phyloP scores from a whole-genome alignment of 2,113 vertebrate species.

The Scomber colias region DNA sequence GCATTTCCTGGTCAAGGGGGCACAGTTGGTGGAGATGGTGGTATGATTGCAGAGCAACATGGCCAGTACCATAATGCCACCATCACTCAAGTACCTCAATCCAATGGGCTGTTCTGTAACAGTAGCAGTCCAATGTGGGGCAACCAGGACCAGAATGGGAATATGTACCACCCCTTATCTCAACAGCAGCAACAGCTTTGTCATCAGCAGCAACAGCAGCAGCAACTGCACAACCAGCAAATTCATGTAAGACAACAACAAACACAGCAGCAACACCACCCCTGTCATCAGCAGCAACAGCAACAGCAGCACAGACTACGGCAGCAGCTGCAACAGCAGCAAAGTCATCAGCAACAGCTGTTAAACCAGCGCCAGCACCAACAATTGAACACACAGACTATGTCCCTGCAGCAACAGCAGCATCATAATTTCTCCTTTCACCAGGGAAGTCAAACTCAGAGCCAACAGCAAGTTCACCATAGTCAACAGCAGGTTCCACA shows the following conservation, averaged over 20 bases:
- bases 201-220: slow-evolving; percentile 70
- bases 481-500: slow-evolving; percentile 65
- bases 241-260: slow-evolving; percentile 74
- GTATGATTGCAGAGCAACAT: slow-evolving; percentile 88
- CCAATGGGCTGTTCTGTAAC: slow-evolving; percentile 95
- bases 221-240: slow-evolving; percentile 79
- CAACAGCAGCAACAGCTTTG: slow-evolving; percentile 67
- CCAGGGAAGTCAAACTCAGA: slow-evolving; percentile 83
- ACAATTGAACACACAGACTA: slow-evolving; percentile 89
- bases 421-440: slow-evolving; percentile 94
- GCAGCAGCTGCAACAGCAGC: slow-evolving; percentile 75
- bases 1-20: slow-evolving; percentile 85
- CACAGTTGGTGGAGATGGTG: slow-evolving; percentile 71
- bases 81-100: slow-evolving; percentile 88
- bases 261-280: slow-evolving; percentile 70
- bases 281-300: slow-evolving; percentile 69
- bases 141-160: slow-evolving; percentile 88
- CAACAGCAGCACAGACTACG: slow-evolving; percentile 76
- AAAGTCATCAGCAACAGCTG: slow-evolving; percentile 78
- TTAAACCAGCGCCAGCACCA: slow-evolving; percentile 81
- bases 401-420: slow-evolving; percentile 89
- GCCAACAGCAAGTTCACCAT: slow-evolving; percentile 84
- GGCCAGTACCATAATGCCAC: slow-evolving; percentile 90
- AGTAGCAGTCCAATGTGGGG: slow-evolving; percentile 95
- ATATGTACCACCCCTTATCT: slow-evolving; percentile 76